phyloP scores from a whole-genome alignment of 2,888 invertebrate species.

The Aspidapion aeneum region DNA sequence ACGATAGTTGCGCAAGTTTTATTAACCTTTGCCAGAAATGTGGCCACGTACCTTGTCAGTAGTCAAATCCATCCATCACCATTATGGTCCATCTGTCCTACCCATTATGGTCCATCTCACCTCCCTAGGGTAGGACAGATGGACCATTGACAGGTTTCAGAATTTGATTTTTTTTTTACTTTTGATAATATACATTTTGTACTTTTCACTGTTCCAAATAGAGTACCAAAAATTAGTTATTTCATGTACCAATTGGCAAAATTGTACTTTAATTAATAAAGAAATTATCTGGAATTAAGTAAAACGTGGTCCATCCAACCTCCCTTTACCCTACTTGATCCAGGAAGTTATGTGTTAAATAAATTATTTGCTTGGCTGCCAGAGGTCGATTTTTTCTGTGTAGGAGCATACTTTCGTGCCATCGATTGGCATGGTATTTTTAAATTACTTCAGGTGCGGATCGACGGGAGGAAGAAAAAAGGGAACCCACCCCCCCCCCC shows the following conservation, averaged over 20 bases:
- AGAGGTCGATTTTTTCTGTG: no score
- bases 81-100: neutral
- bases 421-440: no score
- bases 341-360: no score
- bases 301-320: constrained; percentile 12
- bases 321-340: constrained; percentile 12
- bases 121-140: constrained; percentile 2
- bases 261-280: neutral
- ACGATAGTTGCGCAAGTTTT: constrained; percentile 25
- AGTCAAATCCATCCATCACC: neutral
- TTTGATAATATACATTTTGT: neutral
- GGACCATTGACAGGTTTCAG: neutral
- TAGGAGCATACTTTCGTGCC: no score
- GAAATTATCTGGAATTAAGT: neutral
- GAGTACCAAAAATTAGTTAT: constrained; percentile 7
- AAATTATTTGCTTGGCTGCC: no score
- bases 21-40: constrained; percentile 19
- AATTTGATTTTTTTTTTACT: constrained; percentile 1
- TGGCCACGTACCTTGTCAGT: constrained; percentile 8
- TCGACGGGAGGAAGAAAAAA: no score
- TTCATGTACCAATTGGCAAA: constrained; percentile 2
- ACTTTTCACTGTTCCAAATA: constrained; percentile 2
- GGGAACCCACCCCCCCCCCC: no score
- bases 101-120: constrained; percentile 4
- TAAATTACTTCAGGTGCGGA: no score